These are phyloP conservation scores for Trematocara macrostoma DNA, from an alignment of 2,113 vertebrate genomes.

Conservation along the genomic window DNA sequence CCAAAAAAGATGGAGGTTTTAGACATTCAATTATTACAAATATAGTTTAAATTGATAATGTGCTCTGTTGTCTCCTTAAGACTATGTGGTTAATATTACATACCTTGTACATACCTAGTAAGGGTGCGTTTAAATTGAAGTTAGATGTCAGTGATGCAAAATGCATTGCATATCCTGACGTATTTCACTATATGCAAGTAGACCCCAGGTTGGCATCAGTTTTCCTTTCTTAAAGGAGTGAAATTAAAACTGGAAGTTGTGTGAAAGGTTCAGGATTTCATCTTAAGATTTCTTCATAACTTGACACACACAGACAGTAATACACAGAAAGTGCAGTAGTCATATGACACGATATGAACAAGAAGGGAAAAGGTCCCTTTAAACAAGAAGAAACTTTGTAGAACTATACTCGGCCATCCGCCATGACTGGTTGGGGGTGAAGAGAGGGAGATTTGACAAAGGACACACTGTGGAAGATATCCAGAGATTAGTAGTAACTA, in stretches of 20 bases:
- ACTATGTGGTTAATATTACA: neutral
- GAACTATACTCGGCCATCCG: neutral
- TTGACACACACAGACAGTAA: neutral
- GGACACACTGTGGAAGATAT: neutral
- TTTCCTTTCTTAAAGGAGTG: neutral
- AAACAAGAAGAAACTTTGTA: neutral
- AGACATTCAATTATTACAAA: neutral
- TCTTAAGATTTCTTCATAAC: neutral
- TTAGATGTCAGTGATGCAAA: neutral
- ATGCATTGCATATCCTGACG: neutral
- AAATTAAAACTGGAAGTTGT: neutral
- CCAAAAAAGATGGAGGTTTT: neutral
- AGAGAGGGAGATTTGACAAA: neutral
- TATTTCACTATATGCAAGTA: neutral
- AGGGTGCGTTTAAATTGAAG: neutral
- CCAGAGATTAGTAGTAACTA: neutral
- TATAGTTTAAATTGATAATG: neutral
- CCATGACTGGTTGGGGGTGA: neutral
- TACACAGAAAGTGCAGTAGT: neutral
- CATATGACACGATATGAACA: neutral
- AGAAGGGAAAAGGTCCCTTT: neutral
- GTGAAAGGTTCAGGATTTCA: neutral
- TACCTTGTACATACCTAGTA: neutral
- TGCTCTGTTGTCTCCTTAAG: neutral
- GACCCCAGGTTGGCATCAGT: neutral